Evolutionary conservation across 2,113 vertebrate genomes (phyloP).

Genomic region (Oxyura jamaicensis): DNA sequence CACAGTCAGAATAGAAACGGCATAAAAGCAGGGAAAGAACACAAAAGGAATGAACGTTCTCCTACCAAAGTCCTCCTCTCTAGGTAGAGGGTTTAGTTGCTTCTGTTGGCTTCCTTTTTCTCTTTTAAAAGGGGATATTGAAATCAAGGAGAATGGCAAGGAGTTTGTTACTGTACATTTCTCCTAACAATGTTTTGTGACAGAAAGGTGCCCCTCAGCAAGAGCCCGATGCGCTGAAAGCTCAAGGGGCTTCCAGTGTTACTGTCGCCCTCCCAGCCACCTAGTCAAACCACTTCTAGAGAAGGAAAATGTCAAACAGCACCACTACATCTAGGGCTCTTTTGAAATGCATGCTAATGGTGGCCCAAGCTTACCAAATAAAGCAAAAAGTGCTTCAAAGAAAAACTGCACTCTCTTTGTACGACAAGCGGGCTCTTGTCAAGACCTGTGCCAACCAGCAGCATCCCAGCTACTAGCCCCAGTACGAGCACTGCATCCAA

Average conservation of each 20-base stretch:
- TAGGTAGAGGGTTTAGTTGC: background rate
- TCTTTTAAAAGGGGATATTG: background rate
- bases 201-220: background rate
- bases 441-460: background rate
- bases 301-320: background rate
- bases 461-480: background rate
- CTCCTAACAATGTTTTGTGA: background rate
- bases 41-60: background rate
- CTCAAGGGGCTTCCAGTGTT: background rate
- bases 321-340: background rate
- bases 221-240: background rate
- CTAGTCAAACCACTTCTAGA: background rate
- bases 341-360: background rate
- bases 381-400: background rate
- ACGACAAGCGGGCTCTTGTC: background rate
- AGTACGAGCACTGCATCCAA: background rate
- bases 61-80: background rate
- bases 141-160: background rate
- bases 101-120: background rate
- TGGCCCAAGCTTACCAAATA: background rate
- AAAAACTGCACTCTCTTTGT: background rate
- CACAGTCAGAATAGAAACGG: background rate
- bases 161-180: background rate
- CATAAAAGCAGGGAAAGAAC: background rate
- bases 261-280: background rate